Base-by-base conservation (phyloP, 2,888 invertebrate genomes). In the Drosophila ezoana region DNA sequence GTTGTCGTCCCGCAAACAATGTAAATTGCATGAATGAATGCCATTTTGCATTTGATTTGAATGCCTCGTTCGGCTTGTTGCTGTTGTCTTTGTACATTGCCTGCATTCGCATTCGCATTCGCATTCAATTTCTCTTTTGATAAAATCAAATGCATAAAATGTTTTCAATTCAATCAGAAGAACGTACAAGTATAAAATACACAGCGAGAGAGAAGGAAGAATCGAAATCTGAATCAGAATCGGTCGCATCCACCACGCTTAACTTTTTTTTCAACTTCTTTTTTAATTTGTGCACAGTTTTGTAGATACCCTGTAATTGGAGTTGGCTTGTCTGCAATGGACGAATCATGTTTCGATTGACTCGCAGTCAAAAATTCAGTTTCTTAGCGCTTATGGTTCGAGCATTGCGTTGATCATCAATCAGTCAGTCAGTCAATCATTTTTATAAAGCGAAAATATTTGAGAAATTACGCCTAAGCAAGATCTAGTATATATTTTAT, bases 21-120 rank as follows among this genome's bases (percentile, higher is more conserved):
- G 80, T 73, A 89, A 86, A 81, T 87, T 89, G 87, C 80, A 85
- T 89, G 87, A 84, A 86, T 86, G 83, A 87, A 86, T 86, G 78
- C 77, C 75, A 76, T 77, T 89, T 89, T 81, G 73, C 77, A 86
- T 86, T 85, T 79, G 70, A 71, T 76, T 80, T 72, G 71, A 75
- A 73, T 79, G 73, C 58, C 65, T 54, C 16, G 48, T 47, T 65
- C 43, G 58, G 67, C 28, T 49, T 56, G 51, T 33, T 45, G 58
- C 58, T 44, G 57, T 60, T 63, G 73, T 69, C 56, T 41, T 47
- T 61, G 58, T 65, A 61, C 64, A 57, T 52, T 62, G 57, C 60
- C 67, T 66, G 76, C 78, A 78, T 56, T 76, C 75, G 65, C 63
- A 69, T 63, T 69, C 60, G 11, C 45, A 28, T 49, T 53, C 43